Evolutionary conservation across 1,140 invertebrate species (phyloP).

Genomic region (Lasioglossum albipes): DNA sequence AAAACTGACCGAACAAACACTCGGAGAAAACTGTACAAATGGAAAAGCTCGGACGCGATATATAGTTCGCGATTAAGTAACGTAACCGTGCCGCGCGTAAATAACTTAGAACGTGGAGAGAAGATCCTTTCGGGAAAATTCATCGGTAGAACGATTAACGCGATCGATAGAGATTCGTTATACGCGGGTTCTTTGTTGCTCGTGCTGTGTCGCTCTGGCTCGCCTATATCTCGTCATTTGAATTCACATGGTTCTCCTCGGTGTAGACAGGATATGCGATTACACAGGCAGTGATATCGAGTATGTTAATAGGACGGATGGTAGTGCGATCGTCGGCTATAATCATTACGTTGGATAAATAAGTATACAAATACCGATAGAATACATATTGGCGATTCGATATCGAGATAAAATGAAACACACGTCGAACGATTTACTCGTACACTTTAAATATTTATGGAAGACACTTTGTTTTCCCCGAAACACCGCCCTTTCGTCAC

Average conservation of each 20-base stretch:
- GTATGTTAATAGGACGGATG: slow-evolving; percentile 59
- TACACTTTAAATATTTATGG: slow-evolving; percentile 36
- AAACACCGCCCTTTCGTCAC: slow-evolving; percentile 30
- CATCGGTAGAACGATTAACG: too few species aligned
- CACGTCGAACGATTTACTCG: slow-evolving; percentile 21
- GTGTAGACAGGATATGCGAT: slow-evolving; percentile 19
- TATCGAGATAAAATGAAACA: background rate
- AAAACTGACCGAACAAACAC: background rate
- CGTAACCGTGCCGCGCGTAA: background rate
- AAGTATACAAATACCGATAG: slow-evolving; percentile 42
- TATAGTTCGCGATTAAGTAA: background rate
- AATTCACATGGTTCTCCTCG: slow-evolving; percentile 18
- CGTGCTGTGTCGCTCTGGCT: too few species aligned
- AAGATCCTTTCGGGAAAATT: background rate
- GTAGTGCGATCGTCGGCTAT: slow-evolving; percentile 44
- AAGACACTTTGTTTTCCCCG: slow-evolving; percentile 41
- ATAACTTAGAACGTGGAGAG: background rate
- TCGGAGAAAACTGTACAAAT: background rate
- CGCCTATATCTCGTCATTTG: background rate
- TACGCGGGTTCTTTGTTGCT: too few species aligned
- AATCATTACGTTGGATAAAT: slow-evolving; percentile 37
- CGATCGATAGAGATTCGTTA: too few species aligned
- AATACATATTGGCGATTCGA: slow-evolving; percentile 14
- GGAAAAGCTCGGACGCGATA: background rate
- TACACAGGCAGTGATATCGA: slow-evolving; percentile 28